A percentile compares a stretch with the other conserved stretches of the same genome.
Evolutionary conservation across 2,113 vertebrate genomes (phyloP).

Genomic region (Aptenodytes forsteri): DNA sequence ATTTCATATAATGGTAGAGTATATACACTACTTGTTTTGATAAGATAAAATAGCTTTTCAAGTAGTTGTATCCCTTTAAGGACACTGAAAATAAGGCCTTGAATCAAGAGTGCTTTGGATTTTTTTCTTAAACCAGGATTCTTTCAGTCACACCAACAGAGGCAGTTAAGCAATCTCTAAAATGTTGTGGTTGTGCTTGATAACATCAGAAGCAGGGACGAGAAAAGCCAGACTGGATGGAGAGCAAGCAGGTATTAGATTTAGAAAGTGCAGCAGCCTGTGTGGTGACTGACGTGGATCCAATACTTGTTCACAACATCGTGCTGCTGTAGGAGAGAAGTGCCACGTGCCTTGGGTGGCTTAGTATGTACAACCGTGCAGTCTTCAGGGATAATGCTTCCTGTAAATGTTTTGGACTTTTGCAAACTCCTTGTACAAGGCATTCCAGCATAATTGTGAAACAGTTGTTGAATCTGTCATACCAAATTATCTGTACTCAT

Average conservation of each 20-base stretch:
- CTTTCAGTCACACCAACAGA: not conserved
- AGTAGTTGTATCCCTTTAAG: not conserved
- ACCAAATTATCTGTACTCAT: not conserved
- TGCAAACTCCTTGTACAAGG: not conserved
- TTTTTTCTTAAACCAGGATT: not conserved
- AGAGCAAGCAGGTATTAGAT: not conserved
- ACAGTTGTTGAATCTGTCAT: not conserved
- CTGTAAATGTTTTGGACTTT: not conserved
- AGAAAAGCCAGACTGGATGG: not conserved
- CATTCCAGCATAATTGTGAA: not conserved
- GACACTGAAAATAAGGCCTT: not conserved
- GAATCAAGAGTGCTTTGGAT: not conserved
- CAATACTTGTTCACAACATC: not conserved
- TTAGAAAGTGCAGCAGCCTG: not conserved
- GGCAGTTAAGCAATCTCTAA: not conserved
- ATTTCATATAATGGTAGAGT: not conserved
- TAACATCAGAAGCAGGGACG: not conserved
- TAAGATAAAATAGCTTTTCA: not conserved
- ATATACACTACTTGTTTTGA: not conserved
- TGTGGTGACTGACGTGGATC: not conserved
- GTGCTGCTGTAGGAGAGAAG: not conserved
- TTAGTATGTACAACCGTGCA: accelerated
- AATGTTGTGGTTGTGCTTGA: not conserved
- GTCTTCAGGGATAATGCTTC: not conserved
- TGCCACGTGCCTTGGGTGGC: not conserved